Base-by-base conservation (phyloP, 37 sponge, comb jelly and placozoan genomes). In the Aplysina aerophoba region DNA sequence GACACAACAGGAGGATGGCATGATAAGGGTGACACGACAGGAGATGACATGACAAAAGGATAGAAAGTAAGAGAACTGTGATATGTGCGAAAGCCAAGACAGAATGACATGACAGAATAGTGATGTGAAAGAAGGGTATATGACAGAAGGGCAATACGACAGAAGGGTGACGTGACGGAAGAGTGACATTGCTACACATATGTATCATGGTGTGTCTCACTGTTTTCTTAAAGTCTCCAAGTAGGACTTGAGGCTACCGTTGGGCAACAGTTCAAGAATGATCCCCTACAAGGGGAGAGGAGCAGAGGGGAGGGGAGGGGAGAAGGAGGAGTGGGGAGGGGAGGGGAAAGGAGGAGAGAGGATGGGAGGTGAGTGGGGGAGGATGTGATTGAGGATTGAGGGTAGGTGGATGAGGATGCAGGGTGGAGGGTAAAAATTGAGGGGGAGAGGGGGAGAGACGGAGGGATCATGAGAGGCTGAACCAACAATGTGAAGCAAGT, bases 191-290 rank as follows among this genome's bases (percentile, higher is more conserved):
- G 8, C 50, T 44, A 8, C 8, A n/a, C n/a, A n/a, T n/a, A n/a
- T 8, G 8, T 44, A 8, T 44, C 50, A 44, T 11, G 50, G 50
- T 44, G 50, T 44, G 50, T 11, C 50, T 44, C 50, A 44, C 50
- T 44, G 12, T 62, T 27, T 25, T 62, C n/a, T 62, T 5, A 5
- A 62, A 5, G n/a, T 4, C 28, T 34, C 71, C 34, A 31, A 69
- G 38, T 75, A 75, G 3, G 78, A 75, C 78, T 40, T 19, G 17
- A 75, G 25, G 25, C 40, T 44, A 53, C 78, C 78, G 38, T 75
- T 75, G 39, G 44, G 78, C 37, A 75, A 54, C 0, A 75, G 54
- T 75, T 75, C 78, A 17, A 41, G 37, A 12, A 75, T 14, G 41
- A 75, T 75, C 11, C 71, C 71, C 71, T 69, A 6, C 28, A 30